Base-by-base conservation (phyloP, 2,797 vertebrate species). In the Aeoliscus strigatus region DNA sequence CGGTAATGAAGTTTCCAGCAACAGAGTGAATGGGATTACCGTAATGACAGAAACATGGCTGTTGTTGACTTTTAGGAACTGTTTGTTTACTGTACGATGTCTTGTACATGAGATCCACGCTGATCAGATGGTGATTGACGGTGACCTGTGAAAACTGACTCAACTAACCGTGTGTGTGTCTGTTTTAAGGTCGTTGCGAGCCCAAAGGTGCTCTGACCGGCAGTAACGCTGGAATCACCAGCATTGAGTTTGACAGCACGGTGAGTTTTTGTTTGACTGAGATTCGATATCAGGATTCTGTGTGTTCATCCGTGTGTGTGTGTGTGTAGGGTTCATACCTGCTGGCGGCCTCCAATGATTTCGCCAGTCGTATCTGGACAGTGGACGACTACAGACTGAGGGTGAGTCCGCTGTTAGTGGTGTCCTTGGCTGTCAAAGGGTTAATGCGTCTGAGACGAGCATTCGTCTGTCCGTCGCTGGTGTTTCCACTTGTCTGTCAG, bases 161-260 rank as follows among this genome's bases (percentile, higher is more conserved):
- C n/a, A n/a, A n/a, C n/a, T n/a, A n/a, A n/a, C n/a, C n/a, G 26
- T 26, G 8, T 50, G 4, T 44, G 1, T 46, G 18, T 53, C 11
- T 58, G 21, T 33, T 14, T 73, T 10, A 79, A 98, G 96, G 96
- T 42, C 92, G 82, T 12, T 97, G 93, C 77, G 94, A 97, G 61
- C 60, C 88, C 5, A 97, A 96, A 81, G 93, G 93, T 5, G 82
- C 93, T 10, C 85, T 98, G 17, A 92, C 92, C 0, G 95, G 96
- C 60, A 98, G 96, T 58, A 98, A 98, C 2, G 96, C 96, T 1
- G 96, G 96, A 39, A 97, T 98, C 78, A 98, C 96, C 73, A 96
- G 95, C 77, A 95, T 98, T 17, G 94, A 98, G 40, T 98, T 98
- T 16, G 95, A 98, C 80, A 95, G 92, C 40, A 85, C 93, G 33